Evolutionary conservation across 2,797 vertebrate species (phyloP).

Genomic region (Eulemur albifrons): DNA sequence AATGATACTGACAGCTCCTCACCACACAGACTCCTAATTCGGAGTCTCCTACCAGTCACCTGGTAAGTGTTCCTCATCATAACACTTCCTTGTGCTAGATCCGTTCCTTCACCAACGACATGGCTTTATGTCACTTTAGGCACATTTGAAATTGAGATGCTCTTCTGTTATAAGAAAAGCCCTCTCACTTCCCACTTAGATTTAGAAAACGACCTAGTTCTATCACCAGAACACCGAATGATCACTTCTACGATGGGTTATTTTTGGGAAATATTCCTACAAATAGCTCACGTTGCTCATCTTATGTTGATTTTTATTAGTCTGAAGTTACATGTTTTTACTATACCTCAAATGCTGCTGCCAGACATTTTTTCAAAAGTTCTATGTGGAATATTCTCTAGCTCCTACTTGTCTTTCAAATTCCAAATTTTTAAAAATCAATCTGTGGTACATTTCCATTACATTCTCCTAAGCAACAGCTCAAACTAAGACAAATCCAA

Average conservation of each 20-base stretch:
- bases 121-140: no score
- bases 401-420: not conserved
- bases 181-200: not conserved
- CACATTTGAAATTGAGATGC: not conserved
- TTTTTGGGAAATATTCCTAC: not conserved
- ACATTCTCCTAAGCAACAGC: not conserved
- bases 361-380: not conserved
- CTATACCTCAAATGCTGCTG: not conserved
- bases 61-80: not conserved
- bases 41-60: not conserved
- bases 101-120: rapidly evolving
- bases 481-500: not conserved
- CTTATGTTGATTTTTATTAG: not conserved
- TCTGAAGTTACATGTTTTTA: not conserved
- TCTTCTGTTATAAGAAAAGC: not conserved
- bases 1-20: not conserved
- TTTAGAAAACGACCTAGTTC: not conserved
- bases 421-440: not conserved
- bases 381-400: not conserved
- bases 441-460: no score
- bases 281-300: not conserved
- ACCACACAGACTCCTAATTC: rapidly evolving
- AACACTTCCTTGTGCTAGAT: not conserved
- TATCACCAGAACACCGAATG: not conserved
- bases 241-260: not conserved